Conservation (phyloP, 1,140 invertebrate species). For the Asbolus verrucosus region DNA sequence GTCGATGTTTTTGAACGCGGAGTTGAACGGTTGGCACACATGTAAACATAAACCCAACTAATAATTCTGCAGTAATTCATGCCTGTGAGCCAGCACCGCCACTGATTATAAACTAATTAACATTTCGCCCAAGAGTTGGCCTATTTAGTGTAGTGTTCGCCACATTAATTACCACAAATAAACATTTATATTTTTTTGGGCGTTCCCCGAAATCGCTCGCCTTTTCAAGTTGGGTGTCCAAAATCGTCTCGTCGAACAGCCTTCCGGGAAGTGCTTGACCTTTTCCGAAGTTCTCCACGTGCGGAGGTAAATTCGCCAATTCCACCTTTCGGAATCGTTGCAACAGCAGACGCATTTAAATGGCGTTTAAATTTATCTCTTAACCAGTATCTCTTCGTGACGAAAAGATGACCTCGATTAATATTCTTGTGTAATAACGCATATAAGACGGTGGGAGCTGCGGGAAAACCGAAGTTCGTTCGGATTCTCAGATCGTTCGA, state of each 20-base stretch:
- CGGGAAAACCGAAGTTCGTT: slow-evolving; percentile 33
- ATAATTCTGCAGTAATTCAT: slow-evolving; percentile 7
- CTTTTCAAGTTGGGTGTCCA: neutral
- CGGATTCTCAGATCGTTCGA: slow-evolving; percentile 15
- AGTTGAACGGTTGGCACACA: slow-evolving; percentile 21
- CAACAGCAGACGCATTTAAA: slow-evolving; percentile 21
- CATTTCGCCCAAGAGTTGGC: no score
- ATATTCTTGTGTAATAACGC: slow-evolving; percentile 28
- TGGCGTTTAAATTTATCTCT: neutral
- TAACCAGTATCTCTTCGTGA: slow-evolving; percentile 3
- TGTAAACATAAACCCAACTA: slow-evolving; percentile 30
- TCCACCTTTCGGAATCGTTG: slow-evolving; percentile 5
- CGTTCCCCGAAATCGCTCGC: neutral
- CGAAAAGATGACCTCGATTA: slow-evolving; percentile 37
- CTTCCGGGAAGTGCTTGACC: slow-evolving; percentile 17
- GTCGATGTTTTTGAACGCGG: slow-evolving; percentile 24
- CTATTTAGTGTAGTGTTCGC: no score
- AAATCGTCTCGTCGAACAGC: neutral
- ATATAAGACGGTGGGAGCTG: slow-evolving; percentile 17
- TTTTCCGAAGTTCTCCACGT: slow-evolving; percentile 31
- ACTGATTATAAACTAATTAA: neutral
- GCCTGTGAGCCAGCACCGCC: no score
- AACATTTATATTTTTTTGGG: neutral
- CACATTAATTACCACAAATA: neutral
- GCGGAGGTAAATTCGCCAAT: slow-evolving; percentile 30